Conservation (phyloP, 2,888 invertebrate species). For the Tenodera sinensis region DNA sequence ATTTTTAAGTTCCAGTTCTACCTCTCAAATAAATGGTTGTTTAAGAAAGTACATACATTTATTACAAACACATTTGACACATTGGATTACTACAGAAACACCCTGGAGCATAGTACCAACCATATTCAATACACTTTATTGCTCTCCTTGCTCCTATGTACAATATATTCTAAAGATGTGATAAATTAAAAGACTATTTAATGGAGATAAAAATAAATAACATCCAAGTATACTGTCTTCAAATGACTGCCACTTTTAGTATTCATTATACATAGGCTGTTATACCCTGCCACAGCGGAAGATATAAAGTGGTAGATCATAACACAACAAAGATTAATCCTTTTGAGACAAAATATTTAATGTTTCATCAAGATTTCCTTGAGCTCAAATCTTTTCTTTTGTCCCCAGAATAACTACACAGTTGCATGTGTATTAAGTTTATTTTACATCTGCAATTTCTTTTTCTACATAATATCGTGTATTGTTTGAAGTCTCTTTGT, state of each 20-base stretch:
- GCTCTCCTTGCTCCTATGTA: neutral
- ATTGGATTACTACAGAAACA: neutral
- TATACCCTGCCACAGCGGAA: neutral
- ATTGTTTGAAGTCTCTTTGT: neutral
- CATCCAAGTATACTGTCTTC: neutral
- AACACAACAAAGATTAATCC: neutral
- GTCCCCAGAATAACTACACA: too few relatives aligned
- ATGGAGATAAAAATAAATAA: neutral
- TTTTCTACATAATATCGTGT: neutral
- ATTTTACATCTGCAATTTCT: too few relatives aligned
- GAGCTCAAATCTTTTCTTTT: too few relatives aligned
- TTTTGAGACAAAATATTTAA: too few relatives aligned
- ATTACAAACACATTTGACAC: neutral
- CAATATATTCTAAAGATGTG: neutral
- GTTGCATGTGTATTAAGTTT: too few relatives aligned
- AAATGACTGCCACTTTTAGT: too few relatives aligned
- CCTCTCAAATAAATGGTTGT: too few relatives aligned
- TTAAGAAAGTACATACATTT: neutral
- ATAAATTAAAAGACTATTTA: neutral
- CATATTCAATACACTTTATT: neutral
- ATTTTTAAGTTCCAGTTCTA: too few relatives aligned
- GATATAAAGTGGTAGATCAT: neutral
- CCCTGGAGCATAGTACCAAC: too few relatives aligned
- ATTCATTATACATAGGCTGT: neutral
- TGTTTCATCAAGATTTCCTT: too few relatives aligned